Evolutionary conservation across 1,140 invertebrate species (phyloP).

Genomic region (Subanguina moxae): DNA sequence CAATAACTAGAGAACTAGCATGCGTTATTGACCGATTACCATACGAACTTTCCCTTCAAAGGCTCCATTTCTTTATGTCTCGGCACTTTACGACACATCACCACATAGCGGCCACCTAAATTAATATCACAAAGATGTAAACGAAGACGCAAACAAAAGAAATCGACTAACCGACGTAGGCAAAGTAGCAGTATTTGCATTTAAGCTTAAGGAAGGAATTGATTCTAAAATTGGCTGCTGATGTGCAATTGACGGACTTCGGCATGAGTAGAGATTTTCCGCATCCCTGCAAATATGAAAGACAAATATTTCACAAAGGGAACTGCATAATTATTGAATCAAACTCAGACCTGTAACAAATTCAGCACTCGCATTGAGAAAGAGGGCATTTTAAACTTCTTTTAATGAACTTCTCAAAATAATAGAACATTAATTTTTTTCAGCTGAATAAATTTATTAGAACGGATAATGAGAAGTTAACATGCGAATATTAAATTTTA

Average conservation of each 20-base stretch:
- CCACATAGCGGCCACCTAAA: background rate
- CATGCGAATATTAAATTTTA: too few relatives aligned
- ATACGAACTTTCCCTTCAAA: background rate
- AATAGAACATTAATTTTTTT: too few relatives aligned
- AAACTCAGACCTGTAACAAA: constrained; percentile 20
- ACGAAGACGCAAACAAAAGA: background rate
- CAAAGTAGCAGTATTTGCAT: constrained; percentile 18
- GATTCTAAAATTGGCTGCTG: background rate
- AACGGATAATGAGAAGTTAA: too few relatives aligned
- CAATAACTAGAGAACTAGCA: too few relatives aligned
- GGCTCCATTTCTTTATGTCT: background rate
- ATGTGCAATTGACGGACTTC: background rate
- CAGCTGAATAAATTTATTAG: too few relatives aligned
- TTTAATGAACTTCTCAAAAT: too few relatives aligned
- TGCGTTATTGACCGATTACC: background rate
- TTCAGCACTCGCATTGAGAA: constrained; percentile 6
- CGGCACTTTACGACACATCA: constrained; percentile 1
- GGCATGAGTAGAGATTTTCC: constrained; percentile 10
- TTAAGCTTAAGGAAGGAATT: constrained; percentile 9
- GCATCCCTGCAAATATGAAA: background rate
- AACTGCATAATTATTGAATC: background rate
- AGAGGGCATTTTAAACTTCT: background rate
- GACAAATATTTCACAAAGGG: background rate
- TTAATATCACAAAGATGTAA: constrained; percentile 2
- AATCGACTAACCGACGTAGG: constrained; percentile 22